A percentile compares a stretch with the other conserved stretches of the same genome.
Conservation (phyloP, 2,888 invertebrate genomes). For the Shargacucullia verbasci region DNA sequence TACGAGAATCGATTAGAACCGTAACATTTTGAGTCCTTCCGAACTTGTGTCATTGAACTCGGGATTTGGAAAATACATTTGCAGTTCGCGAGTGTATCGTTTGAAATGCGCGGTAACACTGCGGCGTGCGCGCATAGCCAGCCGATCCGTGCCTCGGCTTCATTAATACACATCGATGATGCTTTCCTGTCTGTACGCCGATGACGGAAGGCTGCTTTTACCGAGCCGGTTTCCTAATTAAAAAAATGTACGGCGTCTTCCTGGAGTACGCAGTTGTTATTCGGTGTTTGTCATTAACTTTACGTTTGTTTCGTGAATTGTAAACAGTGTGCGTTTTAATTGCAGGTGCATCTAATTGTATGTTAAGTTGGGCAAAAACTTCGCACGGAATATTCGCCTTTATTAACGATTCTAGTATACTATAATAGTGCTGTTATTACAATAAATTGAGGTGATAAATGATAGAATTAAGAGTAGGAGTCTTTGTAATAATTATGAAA, state of each 20-base stretch:
- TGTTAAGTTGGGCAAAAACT: conserved; percentile 19
- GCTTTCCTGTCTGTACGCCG: conserved; percentile 81
- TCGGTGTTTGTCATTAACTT: conserved; percentile 42
- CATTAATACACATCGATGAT: conserved; percentile 85
- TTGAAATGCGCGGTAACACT: conserved; percentile 82
- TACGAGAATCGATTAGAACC: conserved; percentile 56
- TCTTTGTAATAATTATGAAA: too few species aligned
- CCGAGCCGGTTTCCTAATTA: conserved; percentile 86
- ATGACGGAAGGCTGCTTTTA: conserved; percentile 87
- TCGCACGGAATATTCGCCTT: conserved; percentile 24
- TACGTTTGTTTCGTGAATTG: conserved; percentile 48
- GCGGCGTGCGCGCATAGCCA: conserved; percentile 74
- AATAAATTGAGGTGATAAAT: conserved; percentile 2
- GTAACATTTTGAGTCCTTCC: conserved; percentile 55
- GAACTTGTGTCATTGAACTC: conserved; percentile 73
- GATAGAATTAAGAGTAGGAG: background rate
- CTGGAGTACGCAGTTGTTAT: conserved; percentile 51
- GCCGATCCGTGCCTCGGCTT: conserved; percentile 77
- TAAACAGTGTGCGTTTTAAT: conserved; percentile 47
- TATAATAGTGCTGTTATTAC: conserved; percentile 8
- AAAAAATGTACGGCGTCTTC: conserved; percentile 71
- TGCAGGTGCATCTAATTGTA: conserved; percentile 43
- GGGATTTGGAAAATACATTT: conserved; percentile 60
- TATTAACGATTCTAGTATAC: background rate
- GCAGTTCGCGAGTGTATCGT: conserved; percentile 74